phyloP scores from a whole-genome alignment of 2,113 vertebrate genomes.

The Acrocephalus kingi region DNA sequence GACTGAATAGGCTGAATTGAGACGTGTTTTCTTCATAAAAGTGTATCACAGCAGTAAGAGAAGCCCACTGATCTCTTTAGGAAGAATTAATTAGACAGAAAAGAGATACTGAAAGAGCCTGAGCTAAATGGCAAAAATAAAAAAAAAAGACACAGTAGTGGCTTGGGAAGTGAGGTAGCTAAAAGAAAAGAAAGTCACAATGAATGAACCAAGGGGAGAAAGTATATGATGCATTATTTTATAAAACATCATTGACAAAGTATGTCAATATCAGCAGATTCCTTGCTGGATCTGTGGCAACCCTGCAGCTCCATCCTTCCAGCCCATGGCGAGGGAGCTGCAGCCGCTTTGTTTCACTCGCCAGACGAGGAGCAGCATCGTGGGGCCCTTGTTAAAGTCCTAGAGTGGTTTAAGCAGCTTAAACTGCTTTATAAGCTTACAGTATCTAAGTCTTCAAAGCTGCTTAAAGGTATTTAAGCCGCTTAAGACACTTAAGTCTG shows the following conservation, averaged over 20 bases:
- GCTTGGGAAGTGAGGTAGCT: neutral
- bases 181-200: neutral
- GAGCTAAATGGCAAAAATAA: neutral
- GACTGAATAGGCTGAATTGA: neutral
- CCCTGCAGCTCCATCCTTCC: neutral
- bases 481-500: conserved; percentile 41
- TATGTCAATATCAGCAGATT: neutral
- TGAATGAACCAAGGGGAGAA: neutral
- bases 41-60: neutral
- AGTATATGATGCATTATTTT: neutral
- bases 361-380: fast-evolving
- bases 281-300: neutral
- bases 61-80: neutral
- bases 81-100: neutral
- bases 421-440: conserved; percentile 56
- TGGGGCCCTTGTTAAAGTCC: neutral
- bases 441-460: conserved; percentile 53
- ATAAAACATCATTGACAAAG: neutral
- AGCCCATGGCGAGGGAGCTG: neutral
- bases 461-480: conserved; percentile 60
- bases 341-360: neutral
- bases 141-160: neutral
- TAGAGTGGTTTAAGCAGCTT: conserved; percentile 58
- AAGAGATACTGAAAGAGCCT: neutral
- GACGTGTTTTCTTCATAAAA: neutral